Percentiles rank a stretch among this genome's conserved stretches.
phyloP scores from a whole-genome alignment of 2,888 invertebrate species.

The Erannis defoliaria region DNA sequence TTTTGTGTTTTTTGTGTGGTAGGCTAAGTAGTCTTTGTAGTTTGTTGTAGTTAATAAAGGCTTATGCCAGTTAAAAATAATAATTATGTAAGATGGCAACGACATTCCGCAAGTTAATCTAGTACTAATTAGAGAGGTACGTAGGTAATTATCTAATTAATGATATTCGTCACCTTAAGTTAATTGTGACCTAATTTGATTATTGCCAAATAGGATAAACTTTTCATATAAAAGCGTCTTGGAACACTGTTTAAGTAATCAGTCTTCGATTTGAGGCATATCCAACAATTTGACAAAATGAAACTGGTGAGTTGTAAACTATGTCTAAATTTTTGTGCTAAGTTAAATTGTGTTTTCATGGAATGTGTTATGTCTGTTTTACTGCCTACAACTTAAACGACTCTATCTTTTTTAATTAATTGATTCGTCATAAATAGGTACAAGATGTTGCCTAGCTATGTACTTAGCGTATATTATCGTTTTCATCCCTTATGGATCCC shows the following conservation, averaged over 20 bases:
- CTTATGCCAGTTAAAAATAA: no score
- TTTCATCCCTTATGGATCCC: no score
- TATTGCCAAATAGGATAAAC: constrained; percentile 27
- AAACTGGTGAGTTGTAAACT: constrained; percentile 53
- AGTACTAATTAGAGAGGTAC: not conserved
- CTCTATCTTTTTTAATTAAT: no score
- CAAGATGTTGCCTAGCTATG: no score
- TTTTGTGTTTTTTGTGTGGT: no score
- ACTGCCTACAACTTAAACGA: no score
- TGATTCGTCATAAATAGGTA: no score
- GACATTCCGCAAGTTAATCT: constrained; percentile 5
- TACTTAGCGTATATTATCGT: no score
- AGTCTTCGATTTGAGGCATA: constrained; percentile 21
- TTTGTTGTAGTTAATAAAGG: no score
- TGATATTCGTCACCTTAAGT: constrained; percentile 5
- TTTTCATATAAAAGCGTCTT: constrained; percentile 28
- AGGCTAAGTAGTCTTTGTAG: no score
- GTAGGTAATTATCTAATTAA: not conserved
- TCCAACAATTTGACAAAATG: constrained; percentile 47
- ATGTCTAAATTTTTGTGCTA: not conserved
- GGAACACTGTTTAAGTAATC: constrained; percentile 3
- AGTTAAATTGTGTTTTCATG: not conserved
- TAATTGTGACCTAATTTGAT: constrained; percentile 16
- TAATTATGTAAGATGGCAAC: not conserved
- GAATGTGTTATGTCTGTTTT: not conserved